Conservation (phyloP, 92 coral and sea anemone species). For the Siderastrea siderea region DNA sequence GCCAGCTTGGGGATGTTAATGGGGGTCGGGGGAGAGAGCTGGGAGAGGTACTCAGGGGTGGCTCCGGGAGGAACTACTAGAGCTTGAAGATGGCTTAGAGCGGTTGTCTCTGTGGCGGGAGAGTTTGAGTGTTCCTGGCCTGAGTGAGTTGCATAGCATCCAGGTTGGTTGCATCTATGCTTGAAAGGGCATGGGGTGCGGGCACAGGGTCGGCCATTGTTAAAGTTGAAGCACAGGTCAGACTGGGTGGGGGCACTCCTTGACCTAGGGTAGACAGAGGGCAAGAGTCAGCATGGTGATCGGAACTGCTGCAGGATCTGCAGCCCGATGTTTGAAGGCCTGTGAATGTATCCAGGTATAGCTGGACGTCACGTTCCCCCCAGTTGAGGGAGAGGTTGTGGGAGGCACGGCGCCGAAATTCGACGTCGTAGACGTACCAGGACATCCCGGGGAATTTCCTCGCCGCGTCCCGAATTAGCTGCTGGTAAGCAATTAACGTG, state of each 20-base stretch:
- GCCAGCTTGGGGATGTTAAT: background rate
- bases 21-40: background rate
- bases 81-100: background rate
- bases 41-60: background rate
- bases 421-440: conserved; percentile 18
- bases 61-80: background rate
- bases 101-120: background rate
- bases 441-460: conserved; percentile 11
- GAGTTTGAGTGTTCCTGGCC: conserved; percentile 4
- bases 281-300: background rate
- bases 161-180: conserved; percentile 14
- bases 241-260: background rate
- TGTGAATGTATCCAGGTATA: conserved; percentile 8
- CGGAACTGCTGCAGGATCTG: background rate
- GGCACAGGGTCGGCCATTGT: background rate
- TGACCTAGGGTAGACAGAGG: background rate
- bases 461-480: background rate
- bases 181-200: conserved; percentile 16
- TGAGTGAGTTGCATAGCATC: conserved; percentile 1
- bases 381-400: conserved; percentile 14
- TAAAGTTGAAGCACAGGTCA: conserved; percentile 4
- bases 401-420: conserved; percentile 6
- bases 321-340: conserved; percentile 21
- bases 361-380: conserved; percentile 28
- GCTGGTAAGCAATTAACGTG: background rate